phyloP scores from a whole-genome alignment of 1,140 invertebrate species.

The Portunus trituberculatus region DNA sequence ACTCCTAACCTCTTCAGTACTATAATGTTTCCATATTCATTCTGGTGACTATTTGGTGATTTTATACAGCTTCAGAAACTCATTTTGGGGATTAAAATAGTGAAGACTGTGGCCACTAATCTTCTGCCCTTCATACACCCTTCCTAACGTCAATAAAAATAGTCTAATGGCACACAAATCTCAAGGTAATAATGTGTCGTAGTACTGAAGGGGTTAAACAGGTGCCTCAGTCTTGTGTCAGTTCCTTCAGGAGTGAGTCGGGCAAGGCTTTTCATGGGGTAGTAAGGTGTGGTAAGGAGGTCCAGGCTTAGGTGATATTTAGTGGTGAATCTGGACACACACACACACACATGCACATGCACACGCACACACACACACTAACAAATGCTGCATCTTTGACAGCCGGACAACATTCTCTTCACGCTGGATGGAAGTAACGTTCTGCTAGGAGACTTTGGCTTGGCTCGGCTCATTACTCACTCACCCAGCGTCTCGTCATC shows the following conservation, averaged over 20 bases:
- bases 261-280: neutral
- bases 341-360: too few relatives aligned
- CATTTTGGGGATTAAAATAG: too few relatives aligned
- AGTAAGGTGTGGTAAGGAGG: too few relatives aligned
- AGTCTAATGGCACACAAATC: too few relatives aligned
- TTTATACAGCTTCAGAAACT: too few relatives aligned
- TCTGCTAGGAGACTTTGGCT: conserved; percentile 62
- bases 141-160: too few relatives aligned
- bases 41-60: too few relatives aligned
- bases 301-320: too few relatives aligned
- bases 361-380: too few relatives aligned
- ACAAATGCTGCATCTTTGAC: neutral
- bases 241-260: neutral
- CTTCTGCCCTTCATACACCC: too few relatives aligned
- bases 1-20: neutral
- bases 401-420: conserved; percentile 71
- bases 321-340: too few relatives aligned
- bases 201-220: neutral
- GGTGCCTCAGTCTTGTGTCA: neutral
- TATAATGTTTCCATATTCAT: neutral
- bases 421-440: conserved; percentile 28
- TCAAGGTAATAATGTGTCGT: neutral
- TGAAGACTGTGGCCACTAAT: too few relatives aligned
- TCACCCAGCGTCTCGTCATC: neutral
- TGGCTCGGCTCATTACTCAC: conserved; percentile 36